phyloP scores from a whole-genome alignment of 2,113 vertebrate genomes.

The Cynoglossus semilaevis region DNA sequence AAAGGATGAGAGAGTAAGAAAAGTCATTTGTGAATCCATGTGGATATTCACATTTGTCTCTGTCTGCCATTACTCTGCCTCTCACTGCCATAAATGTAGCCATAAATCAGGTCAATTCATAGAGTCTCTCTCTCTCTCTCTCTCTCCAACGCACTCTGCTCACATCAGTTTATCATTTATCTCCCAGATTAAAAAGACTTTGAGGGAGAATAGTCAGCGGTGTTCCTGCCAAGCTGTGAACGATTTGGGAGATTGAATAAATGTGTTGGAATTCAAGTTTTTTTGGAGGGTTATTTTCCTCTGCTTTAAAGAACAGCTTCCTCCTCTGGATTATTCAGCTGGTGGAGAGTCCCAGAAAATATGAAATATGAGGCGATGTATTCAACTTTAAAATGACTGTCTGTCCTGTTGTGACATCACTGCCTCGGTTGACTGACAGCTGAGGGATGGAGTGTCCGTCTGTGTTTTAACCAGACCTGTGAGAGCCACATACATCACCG shows the following conservation, averaged over 20 bases:
- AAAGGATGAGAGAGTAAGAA: conserved; percentile 30
- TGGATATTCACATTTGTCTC: conserved; percentile 4
- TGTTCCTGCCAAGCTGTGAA: conserved; percentile 12
- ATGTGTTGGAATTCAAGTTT: neutral
- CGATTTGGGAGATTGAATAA: conserved; percentile 12
- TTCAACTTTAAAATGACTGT: no score
- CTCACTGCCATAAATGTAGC: conserved; percentile 39
- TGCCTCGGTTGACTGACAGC: no score
- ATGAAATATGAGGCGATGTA: no score
- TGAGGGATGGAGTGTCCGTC: no score
- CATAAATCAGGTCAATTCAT: conserved; percentile 38
- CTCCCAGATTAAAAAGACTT: conserved; percentile 14
- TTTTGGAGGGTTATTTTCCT: neutral
- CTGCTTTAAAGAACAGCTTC: neutral
- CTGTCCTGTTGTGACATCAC: no score
- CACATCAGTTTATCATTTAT: conserved; percentile 33
- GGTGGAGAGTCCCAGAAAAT: no score
- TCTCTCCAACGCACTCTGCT: conserved; percentile 16
- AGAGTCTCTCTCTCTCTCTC: conserved; percentile 26
- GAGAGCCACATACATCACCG: no score
- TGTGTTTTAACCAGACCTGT: no score
- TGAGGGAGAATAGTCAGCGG: conserved; percentile 30
- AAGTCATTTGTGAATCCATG: neutral
- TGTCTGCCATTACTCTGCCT: conserved; percentile 10
- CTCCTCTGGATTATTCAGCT: no score